Conservation (phyloP, 35 echinoderm and acorn worm species). For the Hemicentrotus pulcherrimus region DNA sequence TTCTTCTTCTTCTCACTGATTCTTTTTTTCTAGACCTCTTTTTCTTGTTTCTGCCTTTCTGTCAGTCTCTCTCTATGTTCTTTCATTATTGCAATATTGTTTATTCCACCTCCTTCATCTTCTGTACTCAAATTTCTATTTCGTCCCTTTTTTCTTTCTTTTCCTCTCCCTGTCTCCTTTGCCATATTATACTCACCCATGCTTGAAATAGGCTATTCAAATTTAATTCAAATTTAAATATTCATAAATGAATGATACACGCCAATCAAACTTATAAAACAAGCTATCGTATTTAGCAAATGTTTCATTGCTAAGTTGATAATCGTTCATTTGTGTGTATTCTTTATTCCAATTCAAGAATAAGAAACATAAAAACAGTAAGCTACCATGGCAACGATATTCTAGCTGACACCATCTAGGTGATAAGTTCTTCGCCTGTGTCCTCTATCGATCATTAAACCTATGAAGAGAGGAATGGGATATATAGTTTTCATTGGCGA, state of each 20-base stretch:
- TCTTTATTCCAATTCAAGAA: not conserved
- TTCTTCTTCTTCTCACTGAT: no score
- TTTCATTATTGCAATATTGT: no score
- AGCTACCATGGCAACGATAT: not conserved
- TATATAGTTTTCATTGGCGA: not conserved
- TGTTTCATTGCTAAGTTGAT: not conserved
- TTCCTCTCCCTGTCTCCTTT: not conserved
- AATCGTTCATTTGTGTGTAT: not conserved
- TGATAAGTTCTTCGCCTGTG: not conserved
- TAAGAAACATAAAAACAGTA: not conserved
- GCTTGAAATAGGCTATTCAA: no score
- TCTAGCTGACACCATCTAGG: not conserved
- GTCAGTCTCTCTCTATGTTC: no score
- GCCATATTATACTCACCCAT: not conserved
- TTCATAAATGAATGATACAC: no score
- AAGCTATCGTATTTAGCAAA: not conserved
- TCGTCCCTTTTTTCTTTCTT: not conserved
- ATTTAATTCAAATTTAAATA: no score
- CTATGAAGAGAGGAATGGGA: not conserved
- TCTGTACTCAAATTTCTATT: no score
- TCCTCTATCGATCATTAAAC: not conserved
- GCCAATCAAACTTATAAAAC: no score
- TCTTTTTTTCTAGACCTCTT: no score
- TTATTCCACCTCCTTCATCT: no score
- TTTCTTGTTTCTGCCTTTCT: no score